Conservation (phyloP, 2,797 vertebrate species). For the Anisognathus igniventris region DNA sequence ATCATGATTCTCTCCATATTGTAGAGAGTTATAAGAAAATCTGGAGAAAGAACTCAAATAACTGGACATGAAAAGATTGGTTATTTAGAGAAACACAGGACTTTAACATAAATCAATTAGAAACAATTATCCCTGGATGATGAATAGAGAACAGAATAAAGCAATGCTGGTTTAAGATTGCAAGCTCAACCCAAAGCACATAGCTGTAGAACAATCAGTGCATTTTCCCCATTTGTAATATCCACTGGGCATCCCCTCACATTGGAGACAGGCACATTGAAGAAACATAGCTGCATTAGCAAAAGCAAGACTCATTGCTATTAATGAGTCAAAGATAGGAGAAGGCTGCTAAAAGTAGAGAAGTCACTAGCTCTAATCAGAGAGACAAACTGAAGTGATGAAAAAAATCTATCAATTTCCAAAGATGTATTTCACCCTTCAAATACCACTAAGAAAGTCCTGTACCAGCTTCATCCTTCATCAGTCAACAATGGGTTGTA, state of each 20-base stretch:
- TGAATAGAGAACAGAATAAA: slow-evolving; percentile 44
- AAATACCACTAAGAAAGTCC: slow-evolving; percentile 68
- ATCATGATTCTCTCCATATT: slow-evolving; percentile 70
- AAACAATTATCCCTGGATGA: slow-evolving; percentile 40
- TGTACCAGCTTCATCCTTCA: slow-evolving; percentile 57
- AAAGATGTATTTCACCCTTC: slow-evolving; percentile 39
- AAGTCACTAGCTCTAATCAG: slow-evolving; percentile 40
- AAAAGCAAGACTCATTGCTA: slow-evolving; percentile 65
- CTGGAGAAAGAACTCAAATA: slow-evolving; percentile 55
- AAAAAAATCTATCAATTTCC: background rate
- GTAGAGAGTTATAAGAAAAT: slow-evolving; percentile 47
- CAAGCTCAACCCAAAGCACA: slow-evolving; percentile 32
- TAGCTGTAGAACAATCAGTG: background rate
- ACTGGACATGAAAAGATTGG: background rate
- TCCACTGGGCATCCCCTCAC: background rate
- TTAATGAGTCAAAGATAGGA: slow-evolving; percentile 68
- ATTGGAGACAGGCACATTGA: slow-evolving; percentile 10
- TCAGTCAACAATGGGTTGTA: slow-evolving; percentile 61
- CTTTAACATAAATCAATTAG: slow-evolving; percentile 10
- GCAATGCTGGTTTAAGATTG: slow-evolving; percentile 29
- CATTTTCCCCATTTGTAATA: background rate
- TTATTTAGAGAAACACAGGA: slow-evolving; percentile 38
- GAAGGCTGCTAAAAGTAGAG: slow-evolving; percentile 82
- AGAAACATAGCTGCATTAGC: slow-evolving; percentile 31
- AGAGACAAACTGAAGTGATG: background rate